A percentile compares a stretch with the other conserved stretches of the same genome.
These are phyloP conservation scores for Lasioglossum oenotherae DNA, from an alignment of 2,888 invertebrate genomes.

Conservation along the genomic window DNA sequence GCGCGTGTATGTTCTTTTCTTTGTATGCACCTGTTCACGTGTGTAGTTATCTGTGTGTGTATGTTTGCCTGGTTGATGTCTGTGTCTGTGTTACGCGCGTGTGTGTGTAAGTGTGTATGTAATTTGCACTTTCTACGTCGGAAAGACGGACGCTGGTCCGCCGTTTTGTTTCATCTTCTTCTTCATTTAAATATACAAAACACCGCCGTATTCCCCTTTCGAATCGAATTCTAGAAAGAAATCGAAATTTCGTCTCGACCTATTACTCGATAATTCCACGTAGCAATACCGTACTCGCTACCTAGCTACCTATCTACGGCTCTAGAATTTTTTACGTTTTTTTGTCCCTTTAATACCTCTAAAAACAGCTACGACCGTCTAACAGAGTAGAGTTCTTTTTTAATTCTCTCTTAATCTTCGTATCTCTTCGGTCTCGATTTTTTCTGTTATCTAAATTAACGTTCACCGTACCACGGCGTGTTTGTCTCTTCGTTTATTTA, in stretches of 20 bases:
- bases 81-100: background rate
- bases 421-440: conserved; percentile 3
- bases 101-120: conserved; percentile 10
- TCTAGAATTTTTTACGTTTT: conserved; percentile 27
- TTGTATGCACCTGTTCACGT: background rate
- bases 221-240: conserved; percentile 20
- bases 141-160: conserved; percentile 6
- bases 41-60: background rate
- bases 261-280: conserved; percentile 62
- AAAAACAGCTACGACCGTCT: conserved; percentile 71
- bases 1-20: background rate
- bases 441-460: conserved; percentile 51
- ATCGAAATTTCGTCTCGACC: conserved; percentile 56
- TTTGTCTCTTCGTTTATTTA: conserved; percentile 18
- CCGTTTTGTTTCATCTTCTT: background rate
- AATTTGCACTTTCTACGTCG: background rate
- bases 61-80: background rate
- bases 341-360: conserved; percentile 58
- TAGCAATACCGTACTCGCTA: conserved; percentile 56
- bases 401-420: conserved; percentile 17
- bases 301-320: conserved; percentile 52
- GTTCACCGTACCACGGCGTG: conserved; percentile 54
- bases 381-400: conserved; percentile 67
- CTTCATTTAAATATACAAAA: conserved; percentile 31
- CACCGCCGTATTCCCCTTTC: conserved; percentile 9